These are phyloP conservation scores for Delichon dasypus DNA, from an alignment of 2,797 vertebrate genomes.

Conservation along the genomic window DNA sequence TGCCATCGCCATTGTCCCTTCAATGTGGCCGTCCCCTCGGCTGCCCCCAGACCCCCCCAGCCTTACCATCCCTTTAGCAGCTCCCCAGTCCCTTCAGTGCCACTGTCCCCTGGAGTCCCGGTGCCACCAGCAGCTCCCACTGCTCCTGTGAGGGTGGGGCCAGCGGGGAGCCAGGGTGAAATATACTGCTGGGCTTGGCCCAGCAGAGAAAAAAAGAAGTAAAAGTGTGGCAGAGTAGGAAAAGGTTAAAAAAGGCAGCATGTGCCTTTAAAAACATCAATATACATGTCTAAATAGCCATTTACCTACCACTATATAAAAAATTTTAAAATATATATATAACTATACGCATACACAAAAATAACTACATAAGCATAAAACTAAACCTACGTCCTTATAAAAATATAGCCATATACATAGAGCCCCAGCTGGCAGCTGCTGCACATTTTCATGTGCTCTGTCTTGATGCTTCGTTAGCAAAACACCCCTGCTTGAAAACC, in stretches of 20 bases:
- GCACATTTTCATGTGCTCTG: background rate
- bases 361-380: background rate
- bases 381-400: background rate
- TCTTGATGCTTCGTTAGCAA: background rate
- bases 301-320: background rate
- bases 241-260: background rate
- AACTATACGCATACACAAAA: background rate
- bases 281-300: background rate
- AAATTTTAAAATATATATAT: too few relatives aligned
- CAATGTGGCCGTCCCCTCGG: background rate
- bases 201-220: background rate
- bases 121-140: background rate
- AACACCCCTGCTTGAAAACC: background rate
- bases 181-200: background rate
- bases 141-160: background rate
- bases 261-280: background rate
- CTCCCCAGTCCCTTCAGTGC: too few relatives aligned
- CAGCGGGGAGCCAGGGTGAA: background rate
- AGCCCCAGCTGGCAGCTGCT: background rate
- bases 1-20: background rate
- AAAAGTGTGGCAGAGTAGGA: background rate
- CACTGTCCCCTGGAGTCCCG: background rate
- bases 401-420: background rate
- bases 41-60: background rate
- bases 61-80: background rate